phyloP scores from a whole-genome alignment of 2,113 vertebrate genomes.

The Hylia prasina region DNA sequence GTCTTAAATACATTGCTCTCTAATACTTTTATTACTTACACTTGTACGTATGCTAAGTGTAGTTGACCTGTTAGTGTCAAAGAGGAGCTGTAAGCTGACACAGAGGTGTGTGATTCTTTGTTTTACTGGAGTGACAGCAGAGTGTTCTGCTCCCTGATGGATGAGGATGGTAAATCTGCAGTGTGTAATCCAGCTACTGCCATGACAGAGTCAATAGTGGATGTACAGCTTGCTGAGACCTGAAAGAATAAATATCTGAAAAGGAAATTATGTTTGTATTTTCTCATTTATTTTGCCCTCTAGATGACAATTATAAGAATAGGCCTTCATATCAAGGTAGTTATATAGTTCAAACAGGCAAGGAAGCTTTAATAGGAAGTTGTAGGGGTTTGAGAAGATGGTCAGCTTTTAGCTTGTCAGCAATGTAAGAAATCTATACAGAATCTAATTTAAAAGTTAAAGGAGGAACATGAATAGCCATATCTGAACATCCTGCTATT shows the following conservation, averaged over 20 bases:
- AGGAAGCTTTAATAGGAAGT: background rate
- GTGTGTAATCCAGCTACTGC: background rate
- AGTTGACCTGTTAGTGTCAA: background rate
- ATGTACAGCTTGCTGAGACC: background rate
- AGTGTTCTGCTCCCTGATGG: background rate
- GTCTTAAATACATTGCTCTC: background rate
- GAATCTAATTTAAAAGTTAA: background rate
- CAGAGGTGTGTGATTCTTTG: background rate
- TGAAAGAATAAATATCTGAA: background rate
- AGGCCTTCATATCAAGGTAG: background rate
- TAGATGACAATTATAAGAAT: background rate
- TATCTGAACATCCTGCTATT: background rate
- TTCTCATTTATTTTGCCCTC: background rate
- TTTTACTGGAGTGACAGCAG: background rate
- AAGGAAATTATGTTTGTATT: background rate
- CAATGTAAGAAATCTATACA: background rate
- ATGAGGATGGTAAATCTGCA: background rate
- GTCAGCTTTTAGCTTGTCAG: background rate
- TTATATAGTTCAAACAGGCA: background rate
- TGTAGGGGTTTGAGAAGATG: background rate
- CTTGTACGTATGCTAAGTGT: fast-evolving
- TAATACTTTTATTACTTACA: background rate
- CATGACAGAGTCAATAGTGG: background rate
- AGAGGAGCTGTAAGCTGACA: background rate
- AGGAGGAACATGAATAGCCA: background rate